phyloP scores from a whole-genome alignment of 2,888 invertebrate genomes.

The Melieria omissa region DNA sequence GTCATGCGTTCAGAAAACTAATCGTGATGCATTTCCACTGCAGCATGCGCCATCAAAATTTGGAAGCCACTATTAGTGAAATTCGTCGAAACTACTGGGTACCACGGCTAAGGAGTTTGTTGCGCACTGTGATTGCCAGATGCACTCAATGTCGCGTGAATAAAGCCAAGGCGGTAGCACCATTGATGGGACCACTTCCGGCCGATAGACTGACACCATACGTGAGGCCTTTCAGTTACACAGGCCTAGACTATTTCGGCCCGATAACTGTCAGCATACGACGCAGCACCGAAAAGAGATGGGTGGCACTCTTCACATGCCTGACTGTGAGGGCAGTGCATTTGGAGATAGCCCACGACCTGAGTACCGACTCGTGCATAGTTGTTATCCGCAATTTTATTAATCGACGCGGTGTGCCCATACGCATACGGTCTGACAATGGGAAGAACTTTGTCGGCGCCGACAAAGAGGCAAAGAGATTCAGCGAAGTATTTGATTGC shows the following conservation, averaged over 20 bases:
- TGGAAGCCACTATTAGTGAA: slow-evolving; percentile 37
- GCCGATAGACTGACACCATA: slow-evolving; percentile 31
- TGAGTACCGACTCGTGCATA: too few relatives aligned
- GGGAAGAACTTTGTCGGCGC: too few relatives aligned
- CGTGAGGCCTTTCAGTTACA: slow-evolving; percentile 26
- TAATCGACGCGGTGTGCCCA: too few relatives aligned
- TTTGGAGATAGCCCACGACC: too few relatives aligned
- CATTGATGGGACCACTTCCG: slow-evolving; percentile 40
- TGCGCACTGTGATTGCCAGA: slow-evolving; percentile 19
- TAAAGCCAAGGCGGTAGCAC: slow-evolving; percentile 30
- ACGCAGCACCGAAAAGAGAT: too few relatives aligned
- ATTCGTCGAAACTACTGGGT: slow-evolving; percentile 33
- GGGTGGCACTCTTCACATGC: too few relatives aligned
- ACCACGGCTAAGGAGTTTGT: slow-evolving; percentile 24
- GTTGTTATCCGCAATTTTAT: too few relatives aligned
- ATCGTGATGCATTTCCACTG: slow-evolving; percentile 29
- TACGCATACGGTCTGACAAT: too few relatives aligned
- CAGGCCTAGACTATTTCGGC: slow-evolving; percentile 35
- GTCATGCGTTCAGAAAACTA: slow-evolving; percentile 27
- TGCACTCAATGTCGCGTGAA: slow-evolving; percentile 34
- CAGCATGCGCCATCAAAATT: slow-evolving; percentile 39
- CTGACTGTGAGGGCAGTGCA: too few relatives aligned
- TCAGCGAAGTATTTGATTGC: too few relatives aligned
- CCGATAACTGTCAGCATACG: slow-evolving; percentile 29
- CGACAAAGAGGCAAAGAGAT: too few relatives aligned